These are phyloP conservation scores for Nymphalis c-album DNA, from an alignment of 2,888 invertebrate species.

Conservation along the genomic window DNA sequence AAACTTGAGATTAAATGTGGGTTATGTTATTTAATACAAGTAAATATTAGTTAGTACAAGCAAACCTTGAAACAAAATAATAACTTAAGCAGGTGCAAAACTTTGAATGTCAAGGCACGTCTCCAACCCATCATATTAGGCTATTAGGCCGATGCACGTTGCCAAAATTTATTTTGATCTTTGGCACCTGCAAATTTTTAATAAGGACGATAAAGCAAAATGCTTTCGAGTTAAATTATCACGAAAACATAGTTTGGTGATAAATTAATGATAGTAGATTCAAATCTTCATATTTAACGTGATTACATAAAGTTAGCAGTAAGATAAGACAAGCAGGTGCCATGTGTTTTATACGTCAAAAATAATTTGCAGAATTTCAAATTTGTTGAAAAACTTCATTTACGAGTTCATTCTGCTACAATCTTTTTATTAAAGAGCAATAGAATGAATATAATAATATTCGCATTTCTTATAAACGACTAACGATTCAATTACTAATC, in stretches of 20 bases:
- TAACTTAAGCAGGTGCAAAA: conserved; percentile 47
- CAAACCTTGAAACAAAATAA: conserved; percentile 11
- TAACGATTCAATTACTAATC: no score
- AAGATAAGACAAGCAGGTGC: not conserved
- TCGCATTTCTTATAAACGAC: no score
- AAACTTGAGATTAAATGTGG: not conserved
- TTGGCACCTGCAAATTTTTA: conserved; percentile 48
- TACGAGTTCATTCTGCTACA: no score
- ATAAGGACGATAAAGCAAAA: conserved; percentile 23
- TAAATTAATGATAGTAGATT: not conserved
- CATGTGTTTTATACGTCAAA: not conserved
- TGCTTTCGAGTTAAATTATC: conserved; percentile 7
- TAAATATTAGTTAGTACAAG: not conserved
- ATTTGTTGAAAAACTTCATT: no score
- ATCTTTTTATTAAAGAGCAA: no score
- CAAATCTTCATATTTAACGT: not conserved
- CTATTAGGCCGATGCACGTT: conserved; percentile 47
- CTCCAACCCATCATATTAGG: conserved; percentile 46
- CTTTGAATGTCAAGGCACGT: conserved; percentile 43
- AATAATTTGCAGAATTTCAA: no score
- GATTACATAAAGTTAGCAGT: not conserved
- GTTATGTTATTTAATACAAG: not conserved
- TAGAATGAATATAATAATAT: no score
- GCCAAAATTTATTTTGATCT: conserved; percentile 51
- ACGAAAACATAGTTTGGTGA: not conserved